Evolutionary conservation across 2,888 invertebrate species (phyloP).

Genomic region (Apodemia duryi): DNA sequence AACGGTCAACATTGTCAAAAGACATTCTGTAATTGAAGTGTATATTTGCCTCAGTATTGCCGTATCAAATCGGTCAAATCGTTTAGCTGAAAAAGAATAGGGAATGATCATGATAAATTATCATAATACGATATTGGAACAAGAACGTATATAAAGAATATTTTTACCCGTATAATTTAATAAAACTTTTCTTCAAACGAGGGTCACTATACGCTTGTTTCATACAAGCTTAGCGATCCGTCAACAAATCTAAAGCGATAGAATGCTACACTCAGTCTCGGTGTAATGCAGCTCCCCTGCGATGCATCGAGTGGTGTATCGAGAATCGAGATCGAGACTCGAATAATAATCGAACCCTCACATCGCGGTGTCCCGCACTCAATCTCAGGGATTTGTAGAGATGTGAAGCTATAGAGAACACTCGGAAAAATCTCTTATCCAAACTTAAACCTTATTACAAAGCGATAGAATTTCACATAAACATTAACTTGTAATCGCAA

Average conservation of each 20-base stretch:
- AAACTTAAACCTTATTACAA: slow-evolving; percentile 40
- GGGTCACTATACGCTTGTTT: slow-evolving; percentile 16
- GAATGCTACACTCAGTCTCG: slow-evolving; percentile 32
- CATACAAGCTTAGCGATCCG: slow-evolving; percentile 40
- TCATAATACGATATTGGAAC: no score
- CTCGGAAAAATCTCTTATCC: slow-evolving; percentile 22
- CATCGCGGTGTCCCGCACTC: slow-evolving; percentile 58
- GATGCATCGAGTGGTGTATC: slow-evolving; percentile 69
- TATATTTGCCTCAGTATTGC: no score
- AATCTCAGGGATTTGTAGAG: slow-evolving; percentile 66
- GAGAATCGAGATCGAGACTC: slow-evolving; percentile 63
- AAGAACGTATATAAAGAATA: not conserved
- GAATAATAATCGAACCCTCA: slow-evolving; percentile 69
- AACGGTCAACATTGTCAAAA: no score
- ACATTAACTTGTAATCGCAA: not conserved
- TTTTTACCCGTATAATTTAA: not conserved
- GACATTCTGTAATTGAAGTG: no score
- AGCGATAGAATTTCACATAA: slow-evolving; percentile 28
- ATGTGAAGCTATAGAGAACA: slow-evolving; percentile 32
- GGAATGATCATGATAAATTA: no score
- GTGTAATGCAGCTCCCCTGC: slow-evolving; percentile 61
- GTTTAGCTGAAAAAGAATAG: no score
- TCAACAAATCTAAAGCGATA: slow-evolving; percentile 47
- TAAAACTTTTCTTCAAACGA: not conserved
- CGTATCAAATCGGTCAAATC: no score